Evolutionary conservation across 2,888 invertebrate genomes (phyloP), one percentile per base, ranked within the genome.

Genomic region (Camponotus fellah): DNA sequence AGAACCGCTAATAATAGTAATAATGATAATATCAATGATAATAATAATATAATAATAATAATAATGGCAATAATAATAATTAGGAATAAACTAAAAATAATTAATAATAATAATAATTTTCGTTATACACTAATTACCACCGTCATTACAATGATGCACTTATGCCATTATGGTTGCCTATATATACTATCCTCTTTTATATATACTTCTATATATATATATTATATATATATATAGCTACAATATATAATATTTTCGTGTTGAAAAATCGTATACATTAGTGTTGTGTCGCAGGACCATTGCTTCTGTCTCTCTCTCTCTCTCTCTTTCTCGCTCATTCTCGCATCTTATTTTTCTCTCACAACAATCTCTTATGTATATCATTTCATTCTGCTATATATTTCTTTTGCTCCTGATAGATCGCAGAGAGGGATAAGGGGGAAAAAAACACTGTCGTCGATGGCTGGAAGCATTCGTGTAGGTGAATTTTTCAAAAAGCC

Each of bases 201-300:
- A 75, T 75, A 93, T 91, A 91, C 86, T 92, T 93, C 91, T 94
- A 93, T 94, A 92, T 93, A 53, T 53, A 53, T 53, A 53, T 43
- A 12, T 43, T 43, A 12, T 43, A 49, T 49, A 92, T 94, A 94
- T 93, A 92, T 94, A 94, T 94, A 94, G 93, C 94, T 94, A 94
- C 93, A 94, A 94, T 94, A 94, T 95, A 94, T 93, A 92, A 93
- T 94, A 94, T 94, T 94, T 94, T 91, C 93, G 93, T 94, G 94
- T 95, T 95, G 95, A 95, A 95, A 95, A 95, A 95, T 95, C 95
- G 95, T 95, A 95, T 95, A 95, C 95, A 95, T 95, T 95, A 95
- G 94, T 95, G 95, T 95, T 94, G 94, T 93, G 94, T 95, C 93
- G 93, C 94, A 94, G 93, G 94, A 94, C 94, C 93, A 93, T 94